phyloP scores from a whole-genome alignment of 2,888 invertebrate genomes.

The Corbicula japonica region DNA sequence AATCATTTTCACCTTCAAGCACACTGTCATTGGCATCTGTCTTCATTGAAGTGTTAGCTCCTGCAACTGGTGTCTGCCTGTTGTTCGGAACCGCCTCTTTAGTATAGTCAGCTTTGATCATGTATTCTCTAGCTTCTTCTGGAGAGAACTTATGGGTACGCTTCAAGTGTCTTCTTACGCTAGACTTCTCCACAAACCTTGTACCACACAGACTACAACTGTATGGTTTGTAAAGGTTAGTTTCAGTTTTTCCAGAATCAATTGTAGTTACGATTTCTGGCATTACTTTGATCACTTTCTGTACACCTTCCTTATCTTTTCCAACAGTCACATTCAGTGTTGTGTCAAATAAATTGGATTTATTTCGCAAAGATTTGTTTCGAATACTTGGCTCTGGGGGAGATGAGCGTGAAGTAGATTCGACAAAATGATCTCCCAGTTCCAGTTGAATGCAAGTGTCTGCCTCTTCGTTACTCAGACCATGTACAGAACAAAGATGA shows the following conservation, averaged over 20 bases:
- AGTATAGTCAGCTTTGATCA: constrained; percentile 52
- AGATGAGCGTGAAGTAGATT: too few relatives aligned
- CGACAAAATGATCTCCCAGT: constrained; percentile 9
- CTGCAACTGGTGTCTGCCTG: constrained; percentile 12
- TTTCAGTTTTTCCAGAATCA: neutral
- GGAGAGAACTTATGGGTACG: constrained; percentile 53
- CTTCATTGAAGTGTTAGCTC: constrained; percentile 14
- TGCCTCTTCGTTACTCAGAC: constrained; percentile 44
- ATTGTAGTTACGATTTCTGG: constrained; percentile 24
- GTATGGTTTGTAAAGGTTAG: constrained; percentile 47
- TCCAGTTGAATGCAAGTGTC: constrained; percentile 32
- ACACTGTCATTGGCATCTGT: constrained; percentile 15
- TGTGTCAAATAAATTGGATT: constrained; percentile 39
- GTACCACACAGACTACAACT: constrained; percentile 55
- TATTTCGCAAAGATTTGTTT: too few relatives aligned
- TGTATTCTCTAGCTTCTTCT: constrained; percentile 52
- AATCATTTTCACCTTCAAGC: constrained; percentile 22
- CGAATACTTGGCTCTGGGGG: too few relatives aligned
- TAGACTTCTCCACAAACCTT: constrained; percentile 57
- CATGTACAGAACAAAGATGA: constrained; percentile 50
- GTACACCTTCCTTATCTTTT: constrained; percentile 57
- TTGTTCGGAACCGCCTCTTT: constrained; percentile 29
- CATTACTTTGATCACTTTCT: constrained; percentile 59
- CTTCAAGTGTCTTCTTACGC: constrained; percentile 58
- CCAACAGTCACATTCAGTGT: constrained; percentile 54